These are phyloP conservation scores for Cherax quadricarinatus DNA, from an alignment of 1,140 invertebrate genomes.

Conservation along the genomic window DNA sequence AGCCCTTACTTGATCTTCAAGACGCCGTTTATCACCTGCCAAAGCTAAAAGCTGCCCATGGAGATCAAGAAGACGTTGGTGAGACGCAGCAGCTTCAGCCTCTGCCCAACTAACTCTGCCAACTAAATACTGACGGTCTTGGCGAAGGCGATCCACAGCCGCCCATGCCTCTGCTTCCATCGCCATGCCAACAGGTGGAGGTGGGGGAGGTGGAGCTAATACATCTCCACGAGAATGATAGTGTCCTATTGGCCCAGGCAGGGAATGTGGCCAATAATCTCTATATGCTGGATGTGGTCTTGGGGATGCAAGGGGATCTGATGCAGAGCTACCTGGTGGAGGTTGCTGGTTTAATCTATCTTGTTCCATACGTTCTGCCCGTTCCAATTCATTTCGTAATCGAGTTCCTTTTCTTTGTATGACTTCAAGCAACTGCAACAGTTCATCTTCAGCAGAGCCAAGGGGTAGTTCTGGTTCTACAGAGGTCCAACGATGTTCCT, in stretches of 20 bases:
- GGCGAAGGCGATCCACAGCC: conserved; percentile 80
- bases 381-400: conserved; percentile 77
- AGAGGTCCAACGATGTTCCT: conserved; percentile 57
- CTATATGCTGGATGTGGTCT: conserved; percentile 41
- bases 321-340: background rate
- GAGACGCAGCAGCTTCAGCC: conserved; percentile 66
- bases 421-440: conserved; percentile 89
- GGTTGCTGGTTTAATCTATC: background rate
- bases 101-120: conserved; percentile 75
- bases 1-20: conserved; percentile 66
- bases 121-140: conserved; percentile 81
- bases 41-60: conserved; percentile 65
- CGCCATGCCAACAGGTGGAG: conserved; percentile 39
- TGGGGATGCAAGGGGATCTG: conserved; percentile 20
- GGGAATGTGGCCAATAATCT: conserved; percentile 70
- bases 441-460: conserved; percentile 83
- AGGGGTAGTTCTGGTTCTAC: conserved; percentile 57
- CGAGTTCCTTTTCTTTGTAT: conserved; percentile 88
- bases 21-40: conserved; percentile 67
- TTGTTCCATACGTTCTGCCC: conserved; percentile 8
- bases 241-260: conserved; percentile 51
- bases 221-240: conserved; percentile 32
- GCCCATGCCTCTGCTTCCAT: conserved; percentile 74
- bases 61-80: conserved; percentile 71
- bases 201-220: conserved; percentile 43